A percentile compares a stretch with the other conserved stretches of the same genome.
Evolutionary conservation across 2,888 invertebrate genomes (phyloP).

Genomic region (Mythimna impura): DNA sequence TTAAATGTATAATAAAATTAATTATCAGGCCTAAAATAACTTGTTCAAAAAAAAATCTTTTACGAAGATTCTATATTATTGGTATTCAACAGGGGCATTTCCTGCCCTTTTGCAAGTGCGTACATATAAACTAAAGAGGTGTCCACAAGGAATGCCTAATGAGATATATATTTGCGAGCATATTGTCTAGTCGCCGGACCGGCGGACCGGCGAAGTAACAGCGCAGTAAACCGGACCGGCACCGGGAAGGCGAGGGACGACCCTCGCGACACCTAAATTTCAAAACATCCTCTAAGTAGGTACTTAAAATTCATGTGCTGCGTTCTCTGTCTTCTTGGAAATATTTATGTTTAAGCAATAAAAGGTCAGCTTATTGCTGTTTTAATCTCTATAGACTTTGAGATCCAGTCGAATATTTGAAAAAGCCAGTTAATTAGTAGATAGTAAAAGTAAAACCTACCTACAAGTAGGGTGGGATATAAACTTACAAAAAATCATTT

Average conservation of each 20-base stretch:
- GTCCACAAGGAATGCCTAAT: slow-evolving; percentile 49
- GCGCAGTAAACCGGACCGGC: slow-evolving; percentile 54
- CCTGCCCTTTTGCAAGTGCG: slow-evolving; percentile 18
- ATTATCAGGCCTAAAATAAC: neutral
- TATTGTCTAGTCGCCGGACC: slow-evolving; percentile 35
- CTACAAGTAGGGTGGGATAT: no score
- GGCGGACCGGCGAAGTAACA: slow-evolving; percentile 27
- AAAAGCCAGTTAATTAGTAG: neutral
- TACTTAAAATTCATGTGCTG: slow-evolving; percentile 60
- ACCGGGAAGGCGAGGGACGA: slow-evolving; percentile 40
- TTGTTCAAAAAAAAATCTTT: neutral
- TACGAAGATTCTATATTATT: neutral
- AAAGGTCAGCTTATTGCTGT: slow-evolving; percentile 25
- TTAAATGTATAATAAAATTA: slow-evolving; percentile 1
- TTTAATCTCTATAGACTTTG: slow-evolving; percentile 15
- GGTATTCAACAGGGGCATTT: slow-evolving; percentile 11
- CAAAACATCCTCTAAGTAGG: slow-evolving; percentile 51
- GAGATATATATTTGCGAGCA: slow-evolving; percentile 57
- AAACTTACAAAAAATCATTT: no score
- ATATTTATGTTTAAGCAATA: slow-evolving; percentile 53
- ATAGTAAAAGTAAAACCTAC: neutral
- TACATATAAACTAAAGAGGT: slow-evolving; percentile 47
- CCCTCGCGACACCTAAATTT: slow-evolving; percentile 55
- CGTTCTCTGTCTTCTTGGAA: slow-evolving; percentile 42
- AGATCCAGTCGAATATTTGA: neutral